Evolutionary conservation across 2,888 invertebrate genomes (phyloP).

Genomic region (Iselma pallidipennis): DNA sequence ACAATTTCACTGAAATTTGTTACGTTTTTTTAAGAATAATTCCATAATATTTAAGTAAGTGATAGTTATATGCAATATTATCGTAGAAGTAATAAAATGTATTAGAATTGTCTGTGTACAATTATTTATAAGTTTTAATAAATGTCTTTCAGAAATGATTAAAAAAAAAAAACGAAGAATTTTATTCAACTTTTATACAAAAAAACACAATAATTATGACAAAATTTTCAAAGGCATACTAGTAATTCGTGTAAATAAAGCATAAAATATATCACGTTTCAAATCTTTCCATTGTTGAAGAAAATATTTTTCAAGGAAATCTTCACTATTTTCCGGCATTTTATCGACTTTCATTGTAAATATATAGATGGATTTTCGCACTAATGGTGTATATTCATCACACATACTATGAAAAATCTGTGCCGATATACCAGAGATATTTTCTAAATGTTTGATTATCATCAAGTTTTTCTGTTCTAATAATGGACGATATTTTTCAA

Average conservation of each 20-base stretch:
- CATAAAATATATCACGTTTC: constrained; percentile 53
- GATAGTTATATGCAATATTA: constrained; percentile 28
- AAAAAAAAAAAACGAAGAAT: too few species aligned
- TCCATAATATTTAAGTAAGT: constrained; percentile 32
- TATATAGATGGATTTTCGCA: constrained; percentile 53
- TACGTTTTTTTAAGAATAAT: constrained; percentile 35
- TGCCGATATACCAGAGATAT: constrained; percentile 50
- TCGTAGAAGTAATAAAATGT: constrained; percentile 27
- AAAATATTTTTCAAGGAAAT: constrained; percentile 50
- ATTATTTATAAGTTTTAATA: constrained; percentile 43
- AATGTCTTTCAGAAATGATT: constrained; percentile 32
- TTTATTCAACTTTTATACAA: too few species aligned
- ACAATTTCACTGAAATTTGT: constrained; percentile 33
- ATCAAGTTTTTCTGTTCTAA: constrained; percentile 45
- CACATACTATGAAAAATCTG: constrained; percentile 63
- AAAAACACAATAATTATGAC: not conserved
- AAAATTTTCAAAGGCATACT: constrained; percentile 40
- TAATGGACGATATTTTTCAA: constrained; percentile 38
- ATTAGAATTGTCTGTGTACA: constrained; percentile 28
- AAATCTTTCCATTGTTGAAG: constrained; percentile 50
- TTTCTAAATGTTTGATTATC: constrained; percentile 50
- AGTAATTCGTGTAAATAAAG: constrained; percentile 57
- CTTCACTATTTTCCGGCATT: constrained; percentile 30
- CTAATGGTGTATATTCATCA: constrained; percentile 59
- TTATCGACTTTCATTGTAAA: constrained; percentile 53